Conservation (phyloP, 2,888 invertebrate species). For the Aphidoletes aphidimyza region DNA sequence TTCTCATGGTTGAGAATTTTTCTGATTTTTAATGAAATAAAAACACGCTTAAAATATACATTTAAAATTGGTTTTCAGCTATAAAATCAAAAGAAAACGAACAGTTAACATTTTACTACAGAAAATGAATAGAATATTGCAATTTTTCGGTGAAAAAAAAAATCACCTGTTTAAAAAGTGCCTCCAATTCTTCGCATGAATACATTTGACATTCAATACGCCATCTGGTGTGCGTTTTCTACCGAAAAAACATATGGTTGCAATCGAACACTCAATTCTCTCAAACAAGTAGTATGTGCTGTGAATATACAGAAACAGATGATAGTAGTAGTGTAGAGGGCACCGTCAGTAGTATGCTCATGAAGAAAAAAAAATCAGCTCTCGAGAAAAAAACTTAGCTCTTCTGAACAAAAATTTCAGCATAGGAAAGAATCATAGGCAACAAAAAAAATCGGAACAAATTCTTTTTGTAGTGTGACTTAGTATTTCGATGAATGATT, state of each 20-base stretch:
- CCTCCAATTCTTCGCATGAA: background rate
- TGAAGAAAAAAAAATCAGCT: slow-evolving; percentile 23
- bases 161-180: slow-evolving; percentile 32
- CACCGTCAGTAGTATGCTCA: background rate
- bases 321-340: slow-evolving; percentile 34
- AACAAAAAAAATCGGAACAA: slow-evolving; percentile 37
- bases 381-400: slow-evolving; percentile 53
- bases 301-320: background rate
- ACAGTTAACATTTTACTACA: too few species aligned
- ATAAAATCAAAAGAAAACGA: too few species aligned
- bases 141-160: background rate
- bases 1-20: too few species aligned
- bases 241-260: slow-evolving; percentile 41
- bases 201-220: background rate
- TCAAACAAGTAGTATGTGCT: background rate
- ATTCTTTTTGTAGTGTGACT: slow-evolving; percentile 39
- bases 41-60: too few species aligned
- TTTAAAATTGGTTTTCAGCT: too few species aligned
- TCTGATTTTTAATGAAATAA: too few species aligned
- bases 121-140: background rate
- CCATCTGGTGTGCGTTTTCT: slow-evolving; percentile 35
- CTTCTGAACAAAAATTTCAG: slow-evolving; percentile 54
- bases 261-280: background rate
- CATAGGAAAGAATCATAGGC: slow-evolving; percentile 16
- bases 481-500: slow-evolving; percentile 26